A percentile compares a stretch with the other conserved stretches of the same genome.
Conservation (phyloP, 1,140 invertebrate genomes). For the Rhynchophorus ferrugineus region DNA sequence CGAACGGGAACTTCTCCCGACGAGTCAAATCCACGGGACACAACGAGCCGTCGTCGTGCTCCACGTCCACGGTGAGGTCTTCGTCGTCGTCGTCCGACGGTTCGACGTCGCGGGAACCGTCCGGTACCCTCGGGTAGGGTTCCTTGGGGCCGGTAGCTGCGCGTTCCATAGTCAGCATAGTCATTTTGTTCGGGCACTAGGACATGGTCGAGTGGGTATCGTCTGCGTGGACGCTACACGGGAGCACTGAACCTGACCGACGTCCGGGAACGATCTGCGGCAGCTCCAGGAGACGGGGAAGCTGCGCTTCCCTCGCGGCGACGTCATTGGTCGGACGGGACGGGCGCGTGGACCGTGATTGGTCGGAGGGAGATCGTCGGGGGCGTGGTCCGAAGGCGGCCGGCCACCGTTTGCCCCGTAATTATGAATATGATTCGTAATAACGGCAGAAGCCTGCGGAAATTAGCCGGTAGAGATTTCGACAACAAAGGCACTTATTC, state of each 20-base stretch:
- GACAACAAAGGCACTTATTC: constrained; percentile 37
- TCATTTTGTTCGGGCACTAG: constrained; percentile 36
- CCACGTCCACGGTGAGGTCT: constrained; percentile 41
- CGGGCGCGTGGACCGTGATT: constrained; percentile 2
- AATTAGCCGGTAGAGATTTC: constrained; percentile 39
- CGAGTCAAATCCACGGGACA: constrained; percentile 43
- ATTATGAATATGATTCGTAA: constrained; percentile 45
- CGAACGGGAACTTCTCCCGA: constrained; percentile 33
- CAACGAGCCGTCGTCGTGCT: constrained; percentile 37
- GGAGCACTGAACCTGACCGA: constrained; percentile 3
- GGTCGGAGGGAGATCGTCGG: constrained; percentile 24
- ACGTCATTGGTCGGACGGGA: constrained; percentile 15
- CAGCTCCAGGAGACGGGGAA: constrained; percentile 12
- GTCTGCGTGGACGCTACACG: too few species aligned
- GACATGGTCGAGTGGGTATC: constrained; percentile 22
- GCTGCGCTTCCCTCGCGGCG: not conserved
- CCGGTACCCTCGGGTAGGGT: constrained; percentile 31
- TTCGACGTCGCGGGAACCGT: constrained; percentile 36
- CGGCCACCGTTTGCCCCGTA: constrained; percentile 38
- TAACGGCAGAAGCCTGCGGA: constrained; percentile 40
- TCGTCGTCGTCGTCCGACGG: constrained; percentile 39
- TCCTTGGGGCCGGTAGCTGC: constrained; percentile 35
- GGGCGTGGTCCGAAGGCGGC: constrained; percentile 28
- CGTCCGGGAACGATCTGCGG: constrained; percentile 3
- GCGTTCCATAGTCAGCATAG: constrained; percentile 46